Base-by-base conservation (phyloP, 2,888 invertebrate species). In the Nymphalis urticae region DNA sequence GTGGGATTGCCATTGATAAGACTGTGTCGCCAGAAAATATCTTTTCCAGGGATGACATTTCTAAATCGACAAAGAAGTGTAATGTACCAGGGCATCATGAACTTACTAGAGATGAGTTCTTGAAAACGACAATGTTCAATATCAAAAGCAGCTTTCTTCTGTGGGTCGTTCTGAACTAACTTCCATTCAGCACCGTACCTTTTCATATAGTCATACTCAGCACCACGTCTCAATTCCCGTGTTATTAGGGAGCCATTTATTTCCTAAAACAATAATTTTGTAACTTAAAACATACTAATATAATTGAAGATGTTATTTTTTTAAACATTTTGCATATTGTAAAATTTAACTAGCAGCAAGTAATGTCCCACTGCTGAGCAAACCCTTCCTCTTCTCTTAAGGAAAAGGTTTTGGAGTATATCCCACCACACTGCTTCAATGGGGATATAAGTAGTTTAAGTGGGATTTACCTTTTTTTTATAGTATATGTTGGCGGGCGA, bases 141-240 rank as follows among this genome's bases (percentile, higher is more conserved):
- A 51, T 94, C 86, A 83, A 98, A 97, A 50, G 90, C 88, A 0
- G 78, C 76, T 68, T 90, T 93, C 54, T 85, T 82, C 63, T 89
- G 87, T 0, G 86, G 85, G 72, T 90, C 92, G 17, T 84, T 87
- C 75, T 94, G 93, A 0, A 93, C 93, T 1, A 69, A 13, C 63
- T 95, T 87, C 96, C 97, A 97, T 71, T 95, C 95, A 0, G 94
- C 87, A 0, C 96, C 97, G 85, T 95, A 95, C 27, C 95, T 94
- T 85, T 98, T 98, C 85, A 98, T 88, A 80, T 98, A 98, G 89
- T 98, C 98, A 72, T 97, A 96, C 80, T 98, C 98, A 0, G 98
- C 97, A 2, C 97, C 98, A 73, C 96, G 94, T 65, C 97, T 94
- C 69, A 97, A 95, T 68, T 95, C 95, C 0, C 92, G 81, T 0